A percentile compares a stretch with the other conserved stretches of the same genome.
phyloP scores from a whole-genome alignment of 2,113 vertebrate species.

The Istiophorus platypterus region DNA sequence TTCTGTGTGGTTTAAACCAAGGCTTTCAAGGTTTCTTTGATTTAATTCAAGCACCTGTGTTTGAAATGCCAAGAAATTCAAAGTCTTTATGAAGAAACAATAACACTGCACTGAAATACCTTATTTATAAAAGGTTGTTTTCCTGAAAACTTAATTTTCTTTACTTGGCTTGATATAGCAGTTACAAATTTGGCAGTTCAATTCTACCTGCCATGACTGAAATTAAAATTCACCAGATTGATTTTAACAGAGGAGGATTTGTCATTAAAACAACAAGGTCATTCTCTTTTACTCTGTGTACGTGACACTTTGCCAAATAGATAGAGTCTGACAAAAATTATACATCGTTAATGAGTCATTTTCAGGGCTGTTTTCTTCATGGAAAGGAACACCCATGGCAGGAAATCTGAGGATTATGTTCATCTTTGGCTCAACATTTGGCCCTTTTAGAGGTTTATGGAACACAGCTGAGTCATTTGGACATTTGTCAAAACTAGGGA shows the following conservation, averaged over 20 bases:
- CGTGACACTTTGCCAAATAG: slow-evolving; percentile 26
- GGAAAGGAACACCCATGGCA: slow-evolving; percentile 49
- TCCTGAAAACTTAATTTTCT: background rate
- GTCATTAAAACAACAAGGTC: slow-evolving; percentile 7
- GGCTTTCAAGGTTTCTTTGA: background rate
- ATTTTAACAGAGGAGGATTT: slow-evolving; percentile 5
- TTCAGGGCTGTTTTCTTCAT: slow-evolving; percentile 50
- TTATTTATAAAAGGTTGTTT: background rate
- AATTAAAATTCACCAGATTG: slow-evolving; percentile 7
- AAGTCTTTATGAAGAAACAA: slow-evolving; percentile 1
- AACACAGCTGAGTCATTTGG: slow-evolving; percentile 82
- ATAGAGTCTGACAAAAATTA: slow-evolving; percentile 13
- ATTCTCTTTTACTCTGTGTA: background rate
- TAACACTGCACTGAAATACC: background rate
- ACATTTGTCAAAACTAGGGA: slow-evolving; percentile 68
- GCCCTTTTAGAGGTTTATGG: slow-evolving; percentile 73
- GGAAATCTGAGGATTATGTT: slow-evolving; percentile 74
- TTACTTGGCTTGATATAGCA: background rate
- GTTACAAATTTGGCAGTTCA: background rate
- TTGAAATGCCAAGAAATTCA: background rate
- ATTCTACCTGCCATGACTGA: slow-evolving; percentile 5
- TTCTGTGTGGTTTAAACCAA: slow-evolving; percentile 6
- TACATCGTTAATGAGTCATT: slow-evolving; percentile 30
- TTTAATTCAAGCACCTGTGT: slow-evolving; percentile 1
- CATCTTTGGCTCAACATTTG: slow-evolving; percentile 74